Evolutionary conservation across 2,113 vertebrate species (phyloP), one percentile per base, ranked within the genome.

Genomic region (Equus przewalskii): DNA sequence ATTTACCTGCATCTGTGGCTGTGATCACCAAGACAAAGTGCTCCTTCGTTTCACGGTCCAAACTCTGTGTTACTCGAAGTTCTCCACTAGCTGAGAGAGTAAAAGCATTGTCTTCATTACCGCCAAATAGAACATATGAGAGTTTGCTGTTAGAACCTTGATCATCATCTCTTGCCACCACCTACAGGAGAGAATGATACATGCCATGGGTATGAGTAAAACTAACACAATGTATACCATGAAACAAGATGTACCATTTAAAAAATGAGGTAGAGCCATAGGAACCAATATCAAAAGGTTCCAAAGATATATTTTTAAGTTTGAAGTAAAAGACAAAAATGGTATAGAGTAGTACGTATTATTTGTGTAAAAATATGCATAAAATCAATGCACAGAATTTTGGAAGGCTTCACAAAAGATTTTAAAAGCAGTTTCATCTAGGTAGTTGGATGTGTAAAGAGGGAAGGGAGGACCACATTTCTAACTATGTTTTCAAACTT

Each of bases 121-220:
- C 99, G 60, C 98, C 98, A 16, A 98, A 98, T 2, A 99, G 99
- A 87, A 99, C 83, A 10, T 99, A 99, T 16, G 98, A 99, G 46
- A 99, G 99, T 98, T 99, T 99, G 96, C 99, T 99, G 36, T 99
- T 99, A 13, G 98, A 97, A 5, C 99, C 99, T 88, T 99, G 99
- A 95, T 99, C 99, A 7, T 99, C 99, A 0, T 99, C 99, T 90
- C 99, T 99, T n/a, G 99, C 99, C 33, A 99, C 98, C 62, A 99
- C 99, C 99, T 99, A 90, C 6, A 96, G 33, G 49, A 91, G 12
- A 30, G 79, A 94, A 91, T 0, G 26, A 56, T 2, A 30, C 1
- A 11, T 0, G 3, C 7, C 51, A 54, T 1, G 1, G 4, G 8
- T 6, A 0, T n/a, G 26, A 67, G 49, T 30, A 58, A 64, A 67